phyloP scores from a whole-genome alignment of 2,113 vertebrate species.

The Carollia perspicillata region DNA sequence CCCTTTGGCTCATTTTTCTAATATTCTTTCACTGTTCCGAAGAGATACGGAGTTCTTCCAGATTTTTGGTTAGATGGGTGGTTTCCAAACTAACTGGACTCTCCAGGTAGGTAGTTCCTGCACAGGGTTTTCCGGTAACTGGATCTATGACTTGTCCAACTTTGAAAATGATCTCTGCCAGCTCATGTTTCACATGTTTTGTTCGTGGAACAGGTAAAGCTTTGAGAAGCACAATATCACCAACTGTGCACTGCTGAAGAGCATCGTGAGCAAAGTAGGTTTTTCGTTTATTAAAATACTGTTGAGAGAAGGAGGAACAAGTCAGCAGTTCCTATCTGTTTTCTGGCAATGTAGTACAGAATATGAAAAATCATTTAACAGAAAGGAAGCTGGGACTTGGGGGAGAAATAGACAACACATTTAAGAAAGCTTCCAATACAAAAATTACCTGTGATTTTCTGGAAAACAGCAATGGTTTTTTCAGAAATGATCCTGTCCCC shows the following conservation, averaged over 20 bases:
- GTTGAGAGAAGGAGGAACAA: conserved; percentile 35
- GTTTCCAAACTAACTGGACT: conserved; percentile 80
- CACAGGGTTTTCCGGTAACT: conserved; percentile 90
- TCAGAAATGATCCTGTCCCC: neutral
- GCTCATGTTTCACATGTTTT: conserved; percentile 96
- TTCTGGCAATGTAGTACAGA: neutral
- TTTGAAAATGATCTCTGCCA: conserved; percentile 94
- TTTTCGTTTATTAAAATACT: conserved; percentile 98
- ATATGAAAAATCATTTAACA: neutral
- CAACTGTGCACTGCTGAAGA: conserved; percentile 89
- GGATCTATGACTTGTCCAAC: conserved; percentile 95
- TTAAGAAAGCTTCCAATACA: neutral
- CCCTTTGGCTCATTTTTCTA: neutral
- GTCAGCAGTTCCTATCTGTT: neutral
- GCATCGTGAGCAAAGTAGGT: conserved; percentile 98
- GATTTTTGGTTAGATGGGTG: conserved; percentile 82
- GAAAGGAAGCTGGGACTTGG: neutral
- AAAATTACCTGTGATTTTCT: neutral
- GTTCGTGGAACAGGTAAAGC: conserved; percentile 88
- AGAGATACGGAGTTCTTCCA: conserved; percentile 85
- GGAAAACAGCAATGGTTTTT: neutral
- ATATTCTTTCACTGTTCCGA: conserved; percentile 69
- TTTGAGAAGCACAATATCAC: conserved; percentile 95
- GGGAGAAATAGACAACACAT: neutral
- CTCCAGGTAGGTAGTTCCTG: conserved; percentile 88